Conservation (phyloP, 2,797 vertebrate species). For the Glossophaga mutica region DNA sequence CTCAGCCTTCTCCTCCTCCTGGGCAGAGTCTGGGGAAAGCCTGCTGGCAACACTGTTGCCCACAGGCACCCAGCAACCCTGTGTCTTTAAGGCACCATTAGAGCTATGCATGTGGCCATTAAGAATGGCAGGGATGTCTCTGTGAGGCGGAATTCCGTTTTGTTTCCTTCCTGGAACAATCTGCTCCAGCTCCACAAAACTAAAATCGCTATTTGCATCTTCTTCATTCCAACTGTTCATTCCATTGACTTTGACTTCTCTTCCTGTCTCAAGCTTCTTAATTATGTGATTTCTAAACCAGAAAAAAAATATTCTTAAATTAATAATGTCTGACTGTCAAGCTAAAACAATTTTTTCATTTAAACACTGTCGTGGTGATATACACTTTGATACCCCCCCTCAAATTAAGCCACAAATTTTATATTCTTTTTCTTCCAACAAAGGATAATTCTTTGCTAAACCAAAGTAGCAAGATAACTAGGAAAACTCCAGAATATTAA, state of each 20-base stretch:
- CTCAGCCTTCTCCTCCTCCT: conserved; percentile 77
- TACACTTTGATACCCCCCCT: background rate
- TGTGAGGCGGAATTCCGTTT: conserved; percentile 80
- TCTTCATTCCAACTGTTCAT: conserved; percentile 82
- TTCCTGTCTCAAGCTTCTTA: conserved; percentile 78
- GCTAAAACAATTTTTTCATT: conserved; percentile 2
- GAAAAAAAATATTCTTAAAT: conserved; percentile 60
- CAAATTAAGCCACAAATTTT: background rate
- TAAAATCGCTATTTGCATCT: conserved; percentile 65
- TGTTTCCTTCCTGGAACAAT: conserved; percentile 76
- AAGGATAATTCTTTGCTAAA: conserved; percentile 23
- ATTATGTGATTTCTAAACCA: conserved; percentile 82
- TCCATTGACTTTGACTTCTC: conserved; percentile 80
- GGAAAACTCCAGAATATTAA: conserved; percentile 25
- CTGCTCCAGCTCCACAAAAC: conserved; percentile 78
- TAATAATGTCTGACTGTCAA: background rate
- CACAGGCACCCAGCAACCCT: conserved; percentile 82
- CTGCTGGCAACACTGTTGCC: conserved; percentile 78
- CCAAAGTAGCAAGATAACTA: conserved; percentile 20
- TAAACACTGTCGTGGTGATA: background rate
- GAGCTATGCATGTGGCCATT: conserved; percentile 89
- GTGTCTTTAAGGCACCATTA: conserved; percentile 97
- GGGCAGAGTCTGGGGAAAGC: conserved; percentile 74
- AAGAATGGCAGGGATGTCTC: conserved; percentile 83
- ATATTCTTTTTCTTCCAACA: background rate